phyloP scores from a whole-genome alignment of 2,113 vertebrate genomes.

The Aptenodytes forsteri region DNA sequence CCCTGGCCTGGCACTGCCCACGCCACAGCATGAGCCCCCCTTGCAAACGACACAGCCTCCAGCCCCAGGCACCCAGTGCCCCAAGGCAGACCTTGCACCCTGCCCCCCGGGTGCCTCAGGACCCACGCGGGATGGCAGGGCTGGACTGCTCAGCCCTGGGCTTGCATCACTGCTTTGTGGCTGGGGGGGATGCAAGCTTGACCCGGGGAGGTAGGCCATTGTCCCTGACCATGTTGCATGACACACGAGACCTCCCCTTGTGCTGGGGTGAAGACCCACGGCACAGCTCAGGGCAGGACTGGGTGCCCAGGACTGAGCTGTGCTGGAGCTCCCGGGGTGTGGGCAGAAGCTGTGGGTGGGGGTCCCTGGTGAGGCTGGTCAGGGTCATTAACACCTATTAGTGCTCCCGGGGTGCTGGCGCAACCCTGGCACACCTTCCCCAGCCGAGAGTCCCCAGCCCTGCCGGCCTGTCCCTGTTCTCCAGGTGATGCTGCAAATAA shows the following conservation, averaged over 20 bases:
- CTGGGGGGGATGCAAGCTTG: background rate
- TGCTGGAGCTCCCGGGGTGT: fast-evolving
- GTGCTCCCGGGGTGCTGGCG: background rate
- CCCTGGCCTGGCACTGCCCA: background rate
- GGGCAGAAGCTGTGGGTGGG: background rate
- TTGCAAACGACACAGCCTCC: background rate
- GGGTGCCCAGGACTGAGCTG: background rate
- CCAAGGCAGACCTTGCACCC: background rate
- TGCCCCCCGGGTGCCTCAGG: fast-evolving
- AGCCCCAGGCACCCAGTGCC: background rate
- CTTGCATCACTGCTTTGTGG: background rate
- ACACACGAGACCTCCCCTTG: fast-evolving
- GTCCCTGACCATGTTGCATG: background rate
- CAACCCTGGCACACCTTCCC: background rate
- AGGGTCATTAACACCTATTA: background rate
- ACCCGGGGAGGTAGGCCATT: background rate
- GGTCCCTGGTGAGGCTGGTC: background rate
- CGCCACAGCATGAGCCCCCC: fast-evolving
- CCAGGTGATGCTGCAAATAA: background rate
- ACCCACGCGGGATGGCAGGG: fast-evolving
- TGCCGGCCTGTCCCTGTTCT: background rate
- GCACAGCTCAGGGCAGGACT: background rate
- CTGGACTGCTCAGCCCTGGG: background rate
- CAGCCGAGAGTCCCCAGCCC: background rate
- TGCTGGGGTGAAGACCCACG: fast-evolving